These are phyloP conservation scores for Crypturellus tataupa DNA, from an alignment of 2,797 vertebrate species.

Conservation along the genomic window DNA sequence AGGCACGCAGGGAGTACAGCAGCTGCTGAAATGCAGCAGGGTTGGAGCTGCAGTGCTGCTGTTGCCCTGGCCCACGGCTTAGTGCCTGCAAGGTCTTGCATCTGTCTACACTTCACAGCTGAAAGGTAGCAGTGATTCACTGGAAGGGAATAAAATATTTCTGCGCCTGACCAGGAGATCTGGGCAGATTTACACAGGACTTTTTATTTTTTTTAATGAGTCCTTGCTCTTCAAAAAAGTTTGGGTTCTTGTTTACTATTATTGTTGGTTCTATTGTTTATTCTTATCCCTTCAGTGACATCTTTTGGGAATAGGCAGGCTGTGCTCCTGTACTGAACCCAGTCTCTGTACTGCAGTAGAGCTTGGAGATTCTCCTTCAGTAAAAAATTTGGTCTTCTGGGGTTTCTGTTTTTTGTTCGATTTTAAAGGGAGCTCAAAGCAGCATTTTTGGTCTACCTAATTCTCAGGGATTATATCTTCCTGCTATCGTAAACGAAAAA, in stretches of 20 bases:
- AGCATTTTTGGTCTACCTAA: background rate
- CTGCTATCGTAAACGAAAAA: background rate
- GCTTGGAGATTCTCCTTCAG: background rate
- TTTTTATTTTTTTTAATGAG: too few species aligned
- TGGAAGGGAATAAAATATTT: background rate
- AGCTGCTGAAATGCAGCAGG: background rate
- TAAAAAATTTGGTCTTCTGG: background rate
- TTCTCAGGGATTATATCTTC: background rate
- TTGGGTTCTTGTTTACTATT: too few species aligned
- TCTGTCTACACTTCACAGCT: background rate
- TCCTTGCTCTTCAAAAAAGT: too few species aligned
- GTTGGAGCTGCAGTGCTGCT: background rate
- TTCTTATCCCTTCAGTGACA: background rate
- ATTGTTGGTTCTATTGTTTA: background rate
- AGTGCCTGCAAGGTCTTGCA: background rate
- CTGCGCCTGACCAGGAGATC: background rate
- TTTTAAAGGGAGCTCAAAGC: background rate
- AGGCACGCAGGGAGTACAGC: background rate
- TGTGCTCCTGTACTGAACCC: background rate
- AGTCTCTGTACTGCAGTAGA: background rate
- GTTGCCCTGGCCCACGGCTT: background rate
- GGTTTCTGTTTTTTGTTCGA: background rate
- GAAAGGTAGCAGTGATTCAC: background rate
- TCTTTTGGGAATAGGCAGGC: background rate
- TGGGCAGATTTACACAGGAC: background rate